A percentile compares a stretch with the other conserved stretches of the same genome.
phyloP scores from a whole-genome alignment of 2,888 invertebrate species.

The Chrysolina haemoptera region DNA sequence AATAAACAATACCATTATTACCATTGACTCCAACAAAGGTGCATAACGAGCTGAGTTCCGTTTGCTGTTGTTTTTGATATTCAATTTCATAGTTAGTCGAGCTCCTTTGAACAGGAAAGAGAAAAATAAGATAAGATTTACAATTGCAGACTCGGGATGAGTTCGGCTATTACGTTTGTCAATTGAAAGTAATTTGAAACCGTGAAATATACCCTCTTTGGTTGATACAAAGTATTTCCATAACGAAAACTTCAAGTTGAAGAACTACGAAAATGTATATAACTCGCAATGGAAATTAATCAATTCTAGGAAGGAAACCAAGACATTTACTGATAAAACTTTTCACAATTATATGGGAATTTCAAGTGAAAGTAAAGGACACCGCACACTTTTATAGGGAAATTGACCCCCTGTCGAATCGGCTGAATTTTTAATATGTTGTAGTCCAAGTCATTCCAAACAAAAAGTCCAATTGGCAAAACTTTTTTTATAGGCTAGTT shows the following conservation, averaged over 20 bases:
- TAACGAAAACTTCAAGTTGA: background rate
- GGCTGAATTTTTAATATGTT: too few relatives aligned
- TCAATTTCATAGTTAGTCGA: background rate
- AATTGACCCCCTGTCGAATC: too few relatives aligned
- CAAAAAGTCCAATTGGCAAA: too few relatives aligned
- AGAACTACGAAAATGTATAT: background rate
- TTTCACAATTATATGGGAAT: too few relatives aligned
- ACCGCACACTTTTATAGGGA: too few relatives aligned
- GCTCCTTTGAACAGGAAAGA: background rate
- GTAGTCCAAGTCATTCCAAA: too few relatives aligned
- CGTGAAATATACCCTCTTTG: background rate
- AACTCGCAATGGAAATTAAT: too few relatives aligned
- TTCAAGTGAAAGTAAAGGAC: too few relatives aligned
- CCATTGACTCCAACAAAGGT: background rate
- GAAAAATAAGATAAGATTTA: background rate
- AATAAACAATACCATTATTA: background rate
- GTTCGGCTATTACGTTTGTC: background rate
- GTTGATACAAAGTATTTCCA: background rate
- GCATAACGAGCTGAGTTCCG: background rate
- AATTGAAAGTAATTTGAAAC: background rate
- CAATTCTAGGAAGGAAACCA: too few relatives aligned
- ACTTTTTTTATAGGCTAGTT: too few relatives aligned
- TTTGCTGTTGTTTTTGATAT: background rate
- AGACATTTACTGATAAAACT: too few relatives aligned
- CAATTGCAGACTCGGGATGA: background rate